phyloP scores from a whole-genome alignment of 2,888 invertebrate genomes.

The Epirrita christyi region DNA sequence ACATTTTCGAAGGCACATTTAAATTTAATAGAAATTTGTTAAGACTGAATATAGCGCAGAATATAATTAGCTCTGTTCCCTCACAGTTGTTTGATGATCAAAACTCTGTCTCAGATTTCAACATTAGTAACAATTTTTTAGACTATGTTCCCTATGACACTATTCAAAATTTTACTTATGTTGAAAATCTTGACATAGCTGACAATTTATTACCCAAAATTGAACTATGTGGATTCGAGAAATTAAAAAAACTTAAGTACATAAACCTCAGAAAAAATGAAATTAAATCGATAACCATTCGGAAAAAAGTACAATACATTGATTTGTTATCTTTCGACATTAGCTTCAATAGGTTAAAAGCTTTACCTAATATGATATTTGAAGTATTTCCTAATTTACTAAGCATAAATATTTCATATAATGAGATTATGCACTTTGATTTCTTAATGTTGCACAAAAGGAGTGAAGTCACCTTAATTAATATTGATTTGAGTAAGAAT shows the following conservation, averaged over 20 bases:
- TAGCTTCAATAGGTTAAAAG: conserved; percentile 70
- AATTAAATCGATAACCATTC: conserved; percentile 65
- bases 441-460: conserved; percentile 65
- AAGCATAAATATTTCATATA: conserved; percentile 73
- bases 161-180: conserved; percentile 88
- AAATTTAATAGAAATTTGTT: conserved; percentile 89
- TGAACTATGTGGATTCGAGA: conserved; percentile 86
- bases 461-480: conserved; percentile 62
- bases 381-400: conserved; percentile 76
- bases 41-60: conserved; percentile 90
- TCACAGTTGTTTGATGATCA: conserved; percentile 87
- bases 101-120: conserved; percentile 90
- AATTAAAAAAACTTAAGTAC: conserved; percentile 67
- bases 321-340: conserved; percentile 70
- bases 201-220: conserved; percentile 88
- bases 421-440: conserved; percentile 70
- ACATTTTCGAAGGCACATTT: conserved; percentile 89
- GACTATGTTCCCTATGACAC: conserved; percentile 91
- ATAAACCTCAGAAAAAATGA: conserved; percentile 74
- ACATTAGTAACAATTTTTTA: conserved; percentile 89
- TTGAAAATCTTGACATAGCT: conserved; percentile 89
- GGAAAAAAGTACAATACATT: conserved; percentile 65
- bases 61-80: conserved; percentile 87
- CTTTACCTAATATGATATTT: conserved; percentile 64
- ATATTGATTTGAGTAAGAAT: conserved; percentile 76